A percentile compares a stretch with the other conserved stretches of the same genome.
Conservation (phyloP, 2,888 invertebrate genomes). For the Pediacus dermestoides region DNA sequence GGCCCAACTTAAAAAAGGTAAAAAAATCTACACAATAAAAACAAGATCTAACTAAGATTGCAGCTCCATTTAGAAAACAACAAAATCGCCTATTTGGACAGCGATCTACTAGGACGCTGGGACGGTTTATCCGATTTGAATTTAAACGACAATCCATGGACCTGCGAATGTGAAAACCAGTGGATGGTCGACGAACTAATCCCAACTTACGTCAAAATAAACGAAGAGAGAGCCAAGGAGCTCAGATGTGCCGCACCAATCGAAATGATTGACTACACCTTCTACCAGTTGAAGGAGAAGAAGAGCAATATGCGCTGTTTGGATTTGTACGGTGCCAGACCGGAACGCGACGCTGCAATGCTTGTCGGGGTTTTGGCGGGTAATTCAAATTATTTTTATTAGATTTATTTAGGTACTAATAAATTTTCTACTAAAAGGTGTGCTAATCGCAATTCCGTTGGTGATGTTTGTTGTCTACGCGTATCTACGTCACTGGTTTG, state of each 20-base stretch:
- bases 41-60: slow-evolving; percentile 21
- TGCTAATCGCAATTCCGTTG: slow-evolving; percentile 65
- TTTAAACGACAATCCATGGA: slow-evolving; percentile 70
- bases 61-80: slow-evolving; percentile 73
- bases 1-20: slow-evolving; percentile 66
- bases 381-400: slow-evolving; percentile 30
- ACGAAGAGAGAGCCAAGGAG: slow-evolving; percentile 47
- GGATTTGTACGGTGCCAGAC: slow-evolving; percentile 61
- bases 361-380: slow-evolving; percentile 68
- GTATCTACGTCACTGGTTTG: slow-evolving; percentile 64
- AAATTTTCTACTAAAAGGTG: slow-evolving; percentile 48
- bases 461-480: slow-evolving; percentile 58
- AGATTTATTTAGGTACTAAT: slow-evolving; percentile 5
- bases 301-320: slow-evolving; percentile 63
- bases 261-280: slow-evolving; percentile 59
- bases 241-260: slow-evolving; percentile 64
- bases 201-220: slow-evolving; percentile 52
- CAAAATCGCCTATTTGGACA: slow-evolving; percentile 64
- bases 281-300: slow-evolving; percentile 56
- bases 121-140: slow-evolving; percentile 63
- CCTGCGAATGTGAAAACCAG: slow-evolving; percentile 76
- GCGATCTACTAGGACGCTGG: slow-evolving; percentile 66
- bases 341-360: slow-evolving; percentile 66
- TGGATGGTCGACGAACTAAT: slow-evolving; percentile 70
- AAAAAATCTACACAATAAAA: slow-evolving; percentile 12